Base-by-base conservation (phyloP, 2,113 vertebrate species). In the Channa maculata region DNA sequence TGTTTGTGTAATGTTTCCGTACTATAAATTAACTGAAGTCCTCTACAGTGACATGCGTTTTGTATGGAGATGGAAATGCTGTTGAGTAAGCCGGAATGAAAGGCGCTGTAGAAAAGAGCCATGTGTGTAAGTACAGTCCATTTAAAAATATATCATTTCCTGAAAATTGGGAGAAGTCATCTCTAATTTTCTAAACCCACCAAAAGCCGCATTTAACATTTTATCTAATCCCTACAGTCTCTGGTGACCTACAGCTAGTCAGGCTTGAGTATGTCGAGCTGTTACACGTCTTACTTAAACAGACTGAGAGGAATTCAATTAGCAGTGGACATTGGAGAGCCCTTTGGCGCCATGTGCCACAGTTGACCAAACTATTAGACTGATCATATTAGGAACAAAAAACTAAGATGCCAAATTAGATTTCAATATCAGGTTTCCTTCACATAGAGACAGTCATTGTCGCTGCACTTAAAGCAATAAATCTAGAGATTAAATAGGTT, bases 341-440 rank as follows among this genome's bases (percentile, higher is more conserved):
- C 75, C 33, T 80, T 44, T 46, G 75, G 71, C 65, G 34, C 60
- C 88, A 86, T 76, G 84, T 88, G 89, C 3, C 71, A 43, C 15
- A 44, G 6, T 72, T 79, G 81, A 82, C 64, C 63, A 38, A 78
- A 75, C 51, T 49, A 75, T 80, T 24, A 58, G 15, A 41, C 43
- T 34, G 59, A 83, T 84, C 36, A 2, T 34, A 10, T 78, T 37
- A 71, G 15, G 69, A 50, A 63, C 44, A 74, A 72, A 82, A 57
- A 61, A 44, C n/a, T 45, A 45, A 71, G 49, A 46, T 0, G 41
- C n/a, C 24, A 39, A 75, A 86, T 82, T 77, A 71, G 73, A 80
- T 89, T 79, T 77, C 13, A 68, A 13, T 76, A 85, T 92, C 80
- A 65, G 57, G 70, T 92, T 91, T 78, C 86, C 15, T 24, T 71